Percentiles rank a stretch among this genome's conserved stretches.
These are phyloP conservation scores for Xenopus tropicalis DNA, from an alignment of 2,113 vertebrate species.

Conservation along the genomic window UCB_Xtro_10.0 CM004446.2:99608501-99609000, in stretches of 20 bases:
- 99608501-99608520: no score
- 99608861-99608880: no score
- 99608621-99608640: slow-evolving; percentile 31
- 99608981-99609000: no score
- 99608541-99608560: neutral
- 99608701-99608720: slow-evolving; percentile 16
- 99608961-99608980: no score
- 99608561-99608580: slow-evolving; percentile 21
- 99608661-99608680: neutral
- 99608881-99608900: no score
- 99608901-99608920: no score
- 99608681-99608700: slow-evolving; percentile 7
- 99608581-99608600: slow-evolving; percentile 14
- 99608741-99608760: slow-evolving; percentile 17
- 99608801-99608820: no score
- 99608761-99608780: neutral
- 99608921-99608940: no score
- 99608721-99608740: slow-evolving; percentile 36
- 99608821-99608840: no score
- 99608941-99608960: no score
- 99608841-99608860: no score
- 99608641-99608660: neutral
- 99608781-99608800: no score
- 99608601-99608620: slow-evolving; percentile 13
- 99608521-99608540: slow-evolving; percentile 15